Evolutionary conservation across 2,113 vertebrate species (phyloP).

Genomic region (Lutjanus erythropterus): DNA sequence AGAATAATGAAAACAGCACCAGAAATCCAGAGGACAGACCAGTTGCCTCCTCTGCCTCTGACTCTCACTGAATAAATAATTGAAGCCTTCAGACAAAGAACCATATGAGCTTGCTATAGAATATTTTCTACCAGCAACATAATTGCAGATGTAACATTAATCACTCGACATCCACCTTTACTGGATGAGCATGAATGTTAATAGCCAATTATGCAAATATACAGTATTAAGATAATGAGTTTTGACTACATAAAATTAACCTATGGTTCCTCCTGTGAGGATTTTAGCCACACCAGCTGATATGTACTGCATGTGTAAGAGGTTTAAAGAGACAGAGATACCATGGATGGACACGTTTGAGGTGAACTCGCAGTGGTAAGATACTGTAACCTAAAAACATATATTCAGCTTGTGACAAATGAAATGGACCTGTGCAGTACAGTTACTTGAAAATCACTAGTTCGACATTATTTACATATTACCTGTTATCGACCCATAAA

Average conservation of each 20-base stretch:
- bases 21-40: constrained; percentile 47
- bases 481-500: constrained; percentile 7
- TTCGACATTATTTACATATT: constrained; percentile 29
- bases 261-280: constrained; percentile 38
- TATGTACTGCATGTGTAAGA: constrained; percentile 18
- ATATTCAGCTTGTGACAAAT: constrained; percentile 1
- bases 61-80: constrained; percentile 64
- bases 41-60: constrained; percentile 44
- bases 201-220: constrained; percentile 74
- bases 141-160: constrained; percentile 71
- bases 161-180: constrained; percentile 62
- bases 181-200: constrained; percentile 66
- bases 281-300: constrained; percentile 31
- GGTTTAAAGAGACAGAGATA: constrained; percentile 31
- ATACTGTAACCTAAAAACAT: constrained; percentile 4
- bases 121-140: constrained; percentile 49
- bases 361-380: background rate
- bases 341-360: background rate
- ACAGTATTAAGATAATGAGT: constrained; percentile 53
- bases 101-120: constrained; percentile 38
- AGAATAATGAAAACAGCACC: constrained; percentile 38
- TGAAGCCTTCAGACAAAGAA: constrained; percentile 65
- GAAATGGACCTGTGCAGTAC: background rate
- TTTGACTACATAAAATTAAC: constrained; percentile 60
- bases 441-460: background rate